Evolutionary conservation across 2,797 vertebrate species (phyloP).

Genomic region (Dermochelys coriacea): DNA sequence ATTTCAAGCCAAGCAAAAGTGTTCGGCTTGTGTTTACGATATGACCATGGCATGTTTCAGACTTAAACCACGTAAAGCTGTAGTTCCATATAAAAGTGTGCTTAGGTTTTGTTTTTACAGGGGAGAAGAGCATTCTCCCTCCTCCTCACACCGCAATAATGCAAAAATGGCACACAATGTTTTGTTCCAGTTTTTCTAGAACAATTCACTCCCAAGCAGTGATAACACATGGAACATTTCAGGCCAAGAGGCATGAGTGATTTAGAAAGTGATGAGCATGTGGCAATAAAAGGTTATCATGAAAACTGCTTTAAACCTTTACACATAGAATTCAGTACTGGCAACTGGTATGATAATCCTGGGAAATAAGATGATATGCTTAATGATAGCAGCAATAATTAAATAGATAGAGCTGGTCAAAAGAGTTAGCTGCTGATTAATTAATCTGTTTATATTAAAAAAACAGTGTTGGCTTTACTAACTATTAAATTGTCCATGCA

Average conservation of each 20-base stretch:
- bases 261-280: background rate
- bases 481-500: slow-evolving; percentile 64
- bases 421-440: slow-evolving; percentile 72
- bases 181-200: background rate
- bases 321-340: slow-evolving; percentile 38
- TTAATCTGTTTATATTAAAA: slow-evolving; percentile 71
- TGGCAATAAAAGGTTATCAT: background rate
- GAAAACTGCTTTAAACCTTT: background rate
- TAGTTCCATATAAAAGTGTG: background rate
- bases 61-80: background rate
- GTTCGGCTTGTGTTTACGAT: background rate
- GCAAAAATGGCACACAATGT: background rate
- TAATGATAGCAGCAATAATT: slow-evolving; percentile 31
- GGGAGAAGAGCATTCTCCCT: background rate
- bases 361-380: slow-evolving; percentile 29
- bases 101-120: background rate
- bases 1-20: background rate
- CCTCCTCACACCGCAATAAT: background rate
- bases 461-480: slow-evolving; percentile 55
- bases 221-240: background rate
- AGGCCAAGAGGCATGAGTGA: background rate
- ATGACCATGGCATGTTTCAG: background rate
- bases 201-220: background rate
- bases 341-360: slow-evolving; percentile 53
- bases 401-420: slow-evolving; percentile 29